Base-by-base conservation (phyloP, 2,113 vertebrate genomes). In the Pogonocichla stellata region DNA sequence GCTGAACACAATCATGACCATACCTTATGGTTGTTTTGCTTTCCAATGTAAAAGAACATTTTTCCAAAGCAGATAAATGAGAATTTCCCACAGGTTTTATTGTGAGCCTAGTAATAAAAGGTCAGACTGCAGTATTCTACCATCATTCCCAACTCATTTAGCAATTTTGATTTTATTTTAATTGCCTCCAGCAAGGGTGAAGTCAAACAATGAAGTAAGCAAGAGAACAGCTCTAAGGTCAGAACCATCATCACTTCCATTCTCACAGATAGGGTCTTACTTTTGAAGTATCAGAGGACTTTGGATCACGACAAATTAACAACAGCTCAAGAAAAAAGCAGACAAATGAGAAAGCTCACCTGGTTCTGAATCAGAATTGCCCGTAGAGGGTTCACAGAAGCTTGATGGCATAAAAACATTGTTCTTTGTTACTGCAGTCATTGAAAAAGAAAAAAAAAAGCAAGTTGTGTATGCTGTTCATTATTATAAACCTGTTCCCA, bases 391-490 rank as follows among this genome's bases (percentile, higher is more conserved):
- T 96, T 99, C 99, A 95, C 99, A 99, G 98, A 99, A 99, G 98
- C 98, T 99, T 93, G 99, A 99, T 88, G 99, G 99, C 99, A 99
- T 99, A 96, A 99, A 99, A 90, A 99, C 99, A 97, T 99, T 99
- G 98, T 99, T 99, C 98, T 99, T 99, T 95, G 98, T 98, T 97
- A 98, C 99, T 99, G 98, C 69, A 95, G 93, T 90, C 82, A 93
- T 95, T 82, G 42, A 82, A 70, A 93, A 85, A 79, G 8, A 56
- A 74, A 60, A 72, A 86, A 80, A 12, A 11, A 19, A 50, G 31
- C 4, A 83, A 75, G 25, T n/a, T 64, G 29, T 28, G 7, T 25
- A 17, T 5, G 11, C 13, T 48, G 23, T 18, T 80, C 23, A 74
- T 70, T 28, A 78, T 40, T 36, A 62, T 9, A 54, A 86, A 79